Evolutionary conservation across 1,140 invertebrate genomes (phyloP).

Genomic region (Mamestra configurata): DNA sequence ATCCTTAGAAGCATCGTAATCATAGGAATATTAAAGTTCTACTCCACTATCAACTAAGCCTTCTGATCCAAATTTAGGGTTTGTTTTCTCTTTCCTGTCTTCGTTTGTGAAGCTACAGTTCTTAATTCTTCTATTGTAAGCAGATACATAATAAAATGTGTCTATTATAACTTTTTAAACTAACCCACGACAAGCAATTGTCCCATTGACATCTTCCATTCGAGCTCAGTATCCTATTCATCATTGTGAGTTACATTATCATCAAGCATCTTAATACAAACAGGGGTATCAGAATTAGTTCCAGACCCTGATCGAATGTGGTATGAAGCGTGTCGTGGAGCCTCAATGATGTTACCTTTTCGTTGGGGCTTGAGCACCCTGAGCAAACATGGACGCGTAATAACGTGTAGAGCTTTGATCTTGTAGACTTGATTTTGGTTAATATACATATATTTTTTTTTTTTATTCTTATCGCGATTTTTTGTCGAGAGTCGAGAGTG

Average conservation of each 20-base stretch:
- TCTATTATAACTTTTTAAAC: not conserved
- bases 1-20: slow-evolving; percentile 1
- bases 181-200: not conserved
- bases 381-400: slow-evolving; percentile 68
- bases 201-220: slow-evolving; percentile 11
- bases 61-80: not conserved
- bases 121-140: too few species aligned
- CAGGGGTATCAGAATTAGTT: slow-evolving; percentile 46
- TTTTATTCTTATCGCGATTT: too few species aligned
- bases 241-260: not conserved
- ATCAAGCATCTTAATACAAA: slow-evolving; percentile 36
- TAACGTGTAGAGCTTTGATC: slow-evolving; percentile 58
- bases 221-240: not conserved
- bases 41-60: not conserved
- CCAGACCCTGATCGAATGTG: slow-evolving; percentile 43
- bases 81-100: not conserved
- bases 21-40: not conserved
- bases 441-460: too few species aligned
- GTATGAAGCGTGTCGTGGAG: slow-evolving; percentile 48
- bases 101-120: too few species aligned
- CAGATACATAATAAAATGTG: too few species aligned
- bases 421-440: slow-evolving; percentile 43
- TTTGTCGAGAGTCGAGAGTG: too few species aligned
- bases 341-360: slow-evolving; percentile 51
- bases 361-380: slow-evolving; percentile 42